These are phyloP conservation scores for Dryocosmus kuriphilus DNA, from an alignment of 2,888 invertebrate species.

Conservation along the genomic window DNA sequence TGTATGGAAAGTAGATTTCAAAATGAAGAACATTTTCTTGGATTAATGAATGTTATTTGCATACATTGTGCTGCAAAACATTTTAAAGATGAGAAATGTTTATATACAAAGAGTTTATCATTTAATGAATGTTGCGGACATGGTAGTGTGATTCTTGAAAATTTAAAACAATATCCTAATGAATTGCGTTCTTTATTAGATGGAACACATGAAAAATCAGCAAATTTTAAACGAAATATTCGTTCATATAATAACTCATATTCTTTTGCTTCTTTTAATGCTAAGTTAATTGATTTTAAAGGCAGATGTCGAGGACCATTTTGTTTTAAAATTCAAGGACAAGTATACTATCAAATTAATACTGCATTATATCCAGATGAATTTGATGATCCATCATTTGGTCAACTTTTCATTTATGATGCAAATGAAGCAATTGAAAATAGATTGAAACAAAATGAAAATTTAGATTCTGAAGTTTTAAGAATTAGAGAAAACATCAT, in stretches of 20 bases:
- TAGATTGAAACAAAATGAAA: conserved; percentile 34
- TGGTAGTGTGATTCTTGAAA: conserved; percentile 11
- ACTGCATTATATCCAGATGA: conserved; percentile 49
- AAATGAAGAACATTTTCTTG: conserved; percentile 42
- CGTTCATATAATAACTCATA: conserved; percentile 44
- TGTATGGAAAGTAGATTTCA: conserved; percentile 64
- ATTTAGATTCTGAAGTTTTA: conserved; percentile 46
- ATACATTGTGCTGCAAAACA: too few species aligned
- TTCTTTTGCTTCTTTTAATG: conserved; percentile 47
- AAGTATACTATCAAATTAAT: conserved; percentile 37
- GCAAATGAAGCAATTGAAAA: conserved; percentile 46
- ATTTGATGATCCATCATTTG: conserved; percentile 45
- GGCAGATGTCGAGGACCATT: too few species aligned
- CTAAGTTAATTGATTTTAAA: conserved; percentile 44
- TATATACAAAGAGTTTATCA: conserved; percentile 21
- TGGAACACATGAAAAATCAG: conserved; percentile 41
- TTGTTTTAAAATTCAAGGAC: too few species aligned
- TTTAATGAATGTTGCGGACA: conserved; percentile 32
- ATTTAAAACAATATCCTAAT: background rate
- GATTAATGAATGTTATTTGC: too few species aligned
- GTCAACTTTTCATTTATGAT: conserved; percentile 53
- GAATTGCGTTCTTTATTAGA: conserved; percentile 33
- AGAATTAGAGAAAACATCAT: conserved; percentile 49
- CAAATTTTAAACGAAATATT: conserved; percentile 41
- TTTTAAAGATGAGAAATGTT: too few species aligned